These are phyloP conservation scores for Oxyteleia sp. DNA, from an alignment of 2,888 invertebrate genomes.

Conservation along the genomic window DNA sequence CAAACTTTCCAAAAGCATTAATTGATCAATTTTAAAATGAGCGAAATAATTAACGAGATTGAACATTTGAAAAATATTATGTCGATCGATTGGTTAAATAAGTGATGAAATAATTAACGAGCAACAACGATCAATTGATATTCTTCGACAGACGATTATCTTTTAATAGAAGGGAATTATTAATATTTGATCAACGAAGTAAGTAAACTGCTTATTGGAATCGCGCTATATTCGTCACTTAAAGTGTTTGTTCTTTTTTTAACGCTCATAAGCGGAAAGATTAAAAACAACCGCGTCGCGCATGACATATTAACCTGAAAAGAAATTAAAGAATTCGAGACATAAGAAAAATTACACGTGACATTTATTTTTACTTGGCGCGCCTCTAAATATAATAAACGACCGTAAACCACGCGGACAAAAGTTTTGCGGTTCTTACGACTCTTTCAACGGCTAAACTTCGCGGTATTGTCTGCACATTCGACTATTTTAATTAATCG, in stretches of 20 bases:
- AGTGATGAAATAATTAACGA: background rate
- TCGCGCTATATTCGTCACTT: slow-evolving; percentile 8
- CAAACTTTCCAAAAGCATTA: too few species aligned
- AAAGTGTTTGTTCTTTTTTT: slow-evolving; percentile 15
- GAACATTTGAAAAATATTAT: too few species aligned
- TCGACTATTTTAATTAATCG: too few species aligned
- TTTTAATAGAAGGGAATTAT: slow-evolving; percentile 26
- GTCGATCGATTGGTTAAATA: background rate
- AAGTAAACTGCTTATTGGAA: slow-evolving; percentile 18
- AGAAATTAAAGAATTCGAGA: slow-evolving; percentile 8
- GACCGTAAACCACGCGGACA: background rate
- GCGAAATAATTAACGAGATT: too few species aligned
- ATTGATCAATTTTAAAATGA: too few species aligned
- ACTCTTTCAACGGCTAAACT: too few species aligned
- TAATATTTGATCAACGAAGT: slow-evolving; percentile 33
- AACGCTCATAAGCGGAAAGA: background rate
- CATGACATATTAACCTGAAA: slow-evolving; percentile 31
- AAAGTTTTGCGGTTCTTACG: too few species aligned
- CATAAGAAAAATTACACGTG: slow-evolving; percentile 13
- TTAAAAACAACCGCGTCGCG: background rate
- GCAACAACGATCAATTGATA: slow-evolving; percentile 6
- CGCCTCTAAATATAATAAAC: slow-evolving; percentile 6
- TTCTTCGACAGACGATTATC: slow-evolving; percentile 6
- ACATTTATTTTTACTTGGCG: slow-evolving; percentile 14
- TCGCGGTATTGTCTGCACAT: too few species aligned